Evolutionary conservation across 2,888 invertebrate species (phyloP).

Genomic region (Catocala nupta): DNA sequence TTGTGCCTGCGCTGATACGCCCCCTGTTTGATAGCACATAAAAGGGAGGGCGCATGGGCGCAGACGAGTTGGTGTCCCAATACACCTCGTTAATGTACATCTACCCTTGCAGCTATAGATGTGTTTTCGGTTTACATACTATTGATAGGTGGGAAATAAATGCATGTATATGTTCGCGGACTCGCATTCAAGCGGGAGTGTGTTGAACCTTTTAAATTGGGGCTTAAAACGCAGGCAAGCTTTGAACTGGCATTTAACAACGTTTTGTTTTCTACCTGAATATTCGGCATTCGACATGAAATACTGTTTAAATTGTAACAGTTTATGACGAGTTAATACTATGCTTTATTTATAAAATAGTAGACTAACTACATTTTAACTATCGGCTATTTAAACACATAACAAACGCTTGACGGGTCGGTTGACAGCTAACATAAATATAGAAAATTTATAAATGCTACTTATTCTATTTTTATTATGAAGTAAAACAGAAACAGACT

Average conservation of each 20-base stretch:
- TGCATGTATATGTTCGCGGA: not conserved
- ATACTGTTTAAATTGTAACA: too few species aligned
- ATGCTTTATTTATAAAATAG: too few species aligned
- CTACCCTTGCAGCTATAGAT: constrained; percentile 24
- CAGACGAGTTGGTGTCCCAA: constrained; percentile 62
- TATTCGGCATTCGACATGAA: too few species aligned
- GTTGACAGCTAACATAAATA: too few species aligned
- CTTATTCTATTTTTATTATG: too few species aligned
- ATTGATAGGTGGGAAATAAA: constrained; percentile 27
- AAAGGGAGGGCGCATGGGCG: constrained; percentile 70
- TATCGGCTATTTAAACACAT: too few species aligned
- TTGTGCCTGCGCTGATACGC: constrained; percentile 76
- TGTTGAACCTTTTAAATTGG: not conserved
- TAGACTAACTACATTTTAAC: too few species aligned
- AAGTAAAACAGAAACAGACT: too few species aligned
- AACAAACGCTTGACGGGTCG: too few species aligned
- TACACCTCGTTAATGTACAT: constrained; percentile 62
- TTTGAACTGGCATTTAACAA: not conserved
- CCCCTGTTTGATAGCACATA: constrained; percentile 77
- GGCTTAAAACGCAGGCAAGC: not conserved
- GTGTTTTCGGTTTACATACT: constrained; percentile 16
- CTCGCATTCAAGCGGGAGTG: not conserved
- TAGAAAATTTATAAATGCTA: too few species aligned
- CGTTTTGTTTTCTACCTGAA: not conserved
- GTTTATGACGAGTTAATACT: too few species aligned